phyloP scores from a whole-genome alignment of 64 coral and sea anemone genomes.

The Stichodactyla mertensii region DNA sequence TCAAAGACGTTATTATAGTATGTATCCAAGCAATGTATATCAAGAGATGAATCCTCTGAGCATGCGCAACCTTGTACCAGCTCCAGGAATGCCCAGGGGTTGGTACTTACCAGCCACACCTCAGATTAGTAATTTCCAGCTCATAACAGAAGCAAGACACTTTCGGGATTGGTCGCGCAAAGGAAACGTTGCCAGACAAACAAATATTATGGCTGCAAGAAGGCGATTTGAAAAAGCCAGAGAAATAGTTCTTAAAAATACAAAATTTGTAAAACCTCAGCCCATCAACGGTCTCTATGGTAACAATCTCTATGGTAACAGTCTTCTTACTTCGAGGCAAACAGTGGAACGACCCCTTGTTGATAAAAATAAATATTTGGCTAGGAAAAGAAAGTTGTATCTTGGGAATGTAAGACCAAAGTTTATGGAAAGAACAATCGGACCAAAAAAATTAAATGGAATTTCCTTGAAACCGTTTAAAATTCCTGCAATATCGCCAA shows the following conservation, averaged over 20 bases:
- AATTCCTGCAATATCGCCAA: not conserved
- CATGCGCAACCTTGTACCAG: not conserved
- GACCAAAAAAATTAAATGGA: not conserved
- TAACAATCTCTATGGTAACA: not conserved
- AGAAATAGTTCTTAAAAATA: conserved; percentile 11
- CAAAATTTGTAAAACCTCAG: not conserved
- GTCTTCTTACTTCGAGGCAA: not conserved
- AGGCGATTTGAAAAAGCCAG: not conserved
- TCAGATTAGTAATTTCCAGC: not conserved
- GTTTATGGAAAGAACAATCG: not conserved
- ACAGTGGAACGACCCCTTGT: not conserved
- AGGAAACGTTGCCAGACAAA: not conserved
- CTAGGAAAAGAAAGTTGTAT: not conserved
- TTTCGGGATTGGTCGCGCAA: conserved; percentile 6
- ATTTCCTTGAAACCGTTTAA: too few species aligned
- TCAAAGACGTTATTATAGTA: not conserved
- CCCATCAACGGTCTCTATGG: conserved; percentile 5
- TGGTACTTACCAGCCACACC: not conserved
- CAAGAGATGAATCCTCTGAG: not conserved
- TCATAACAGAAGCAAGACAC: not conserved
- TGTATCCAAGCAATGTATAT: not conserved
- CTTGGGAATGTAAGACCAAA: not conserved
- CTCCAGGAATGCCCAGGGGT: not conserved
- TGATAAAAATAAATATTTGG: not conserved
- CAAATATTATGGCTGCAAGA: not conserved